Evolutionary conservation across 2,888 invertebrate species (phyloP).

Genomic region (Polydrusus tereticollis): DNA sequence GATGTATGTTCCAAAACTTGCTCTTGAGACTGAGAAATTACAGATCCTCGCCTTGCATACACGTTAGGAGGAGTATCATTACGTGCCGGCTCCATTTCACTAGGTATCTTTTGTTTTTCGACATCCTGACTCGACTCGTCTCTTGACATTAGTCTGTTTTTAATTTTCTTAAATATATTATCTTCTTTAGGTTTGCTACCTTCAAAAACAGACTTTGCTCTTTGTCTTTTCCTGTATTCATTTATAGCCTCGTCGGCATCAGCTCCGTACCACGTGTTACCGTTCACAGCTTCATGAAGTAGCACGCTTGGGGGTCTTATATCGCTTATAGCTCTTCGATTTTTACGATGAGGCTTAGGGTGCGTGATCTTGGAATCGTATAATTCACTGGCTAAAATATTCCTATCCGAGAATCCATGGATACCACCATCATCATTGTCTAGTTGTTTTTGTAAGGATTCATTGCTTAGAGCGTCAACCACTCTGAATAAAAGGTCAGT

Average conservation of each 20-base stretch:
- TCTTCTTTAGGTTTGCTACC: conserved; percentile 52
- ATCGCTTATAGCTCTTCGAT: conserved; percentile 76
- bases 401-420: conserved; percentile 80
- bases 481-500: conserved; percentile 82
- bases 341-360: conserved; percentile 57
- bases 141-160: conserved; percentile 39
- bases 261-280: conserved; percentile 79
- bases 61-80: conserved; percentile 52
- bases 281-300: conserved; percentile 66
- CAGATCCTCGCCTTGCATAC: conserved; percentile 56
- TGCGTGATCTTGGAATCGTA: conserved; percentile 61
- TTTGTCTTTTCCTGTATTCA: conserved; percentile 63
- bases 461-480: conserved; percentile 80
- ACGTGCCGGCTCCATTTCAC: conserved; percentile 67
- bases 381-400: conserved; percentile 80
- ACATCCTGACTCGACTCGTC: conserved; percentile 54
- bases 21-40: conserved; percentile 63
- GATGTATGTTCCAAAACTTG: conserved; percentile 85
- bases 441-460: conserved; percentile 54
- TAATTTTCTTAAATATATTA: conserved; percentile 42
- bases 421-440: conserved; percentile 69
- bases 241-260: conserved; percentile 73
- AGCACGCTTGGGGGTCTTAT: conserved; percentile 64
- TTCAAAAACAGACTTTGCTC: conserved; percentile 45
- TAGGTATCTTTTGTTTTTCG: conserved; percentile 59